Evolutionary conservation across 2,797 vertebrate genomes (phyloP).

Genomic region (Lateolabrax maculatus): DNA sequence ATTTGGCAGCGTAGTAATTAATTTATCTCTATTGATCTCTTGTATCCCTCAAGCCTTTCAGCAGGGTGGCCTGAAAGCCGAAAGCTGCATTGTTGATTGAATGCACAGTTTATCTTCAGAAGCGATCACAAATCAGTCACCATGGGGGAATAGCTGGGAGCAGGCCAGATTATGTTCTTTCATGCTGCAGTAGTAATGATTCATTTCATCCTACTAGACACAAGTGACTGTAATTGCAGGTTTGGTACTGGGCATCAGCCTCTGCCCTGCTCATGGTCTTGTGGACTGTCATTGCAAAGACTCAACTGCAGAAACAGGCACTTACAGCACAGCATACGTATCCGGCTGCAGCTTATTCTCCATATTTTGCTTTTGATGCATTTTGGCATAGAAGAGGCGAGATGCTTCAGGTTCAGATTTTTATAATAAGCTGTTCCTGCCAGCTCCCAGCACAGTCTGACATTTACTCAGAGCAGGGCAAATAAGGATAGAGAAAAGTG

Average conservation of each 20-base stretch:
- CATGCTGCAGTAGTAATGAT: constrained; percentile 77
- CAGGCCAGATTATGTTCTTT: constrained; percentile 74
- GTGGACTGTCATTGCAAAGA: constrained; percentile 21
- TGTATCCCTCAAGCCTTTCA: constrained; percentile 78
- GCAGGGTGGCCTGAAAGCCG: constrained; percentile 73
- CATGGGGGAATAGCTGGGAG: constrained; percentile 68
- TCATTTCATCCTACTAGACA: constrained; percentile 70
- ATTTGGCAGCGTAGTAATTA: constrained; percentile 79
- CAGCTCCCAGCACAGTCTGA: constrained; percentile 61
- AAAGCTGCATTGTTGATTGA: constrained; percentile 80
- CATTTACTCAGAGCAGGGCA: constrained; percentile 69
- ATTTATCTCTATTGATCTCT: constrained; percentile 84
- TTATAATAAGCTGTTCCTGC: constrained; percentile 68
- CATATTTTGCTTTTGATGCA: constrained; percentile 49
- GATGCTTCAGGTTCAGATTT: constrained; percentile 65
- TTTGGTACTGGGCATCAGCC: constrained; percentile 49
- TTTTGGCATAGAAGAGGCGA: constrained; percentile 39
- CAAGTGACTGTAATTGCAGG: constrained; percentile 68
- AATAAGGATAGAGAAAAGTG: constrained; percentile 61
- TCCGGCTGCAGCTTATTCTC: constrained; percentile 36
- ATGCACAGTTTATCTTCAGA: constrained; percentile 78
- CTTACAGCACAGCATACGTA: constrained; percentile 18
- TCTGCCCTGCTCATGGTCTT: constrained; percentile 38
- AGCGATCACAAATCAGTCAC: constrained; percentile 79
- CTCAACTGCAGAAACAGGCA: constrained; percentile 18